phyloP scores from a whole-genome alignment of 2,888 invertebrate genomes.

The Zaprionus bogoriensis region DNA sequence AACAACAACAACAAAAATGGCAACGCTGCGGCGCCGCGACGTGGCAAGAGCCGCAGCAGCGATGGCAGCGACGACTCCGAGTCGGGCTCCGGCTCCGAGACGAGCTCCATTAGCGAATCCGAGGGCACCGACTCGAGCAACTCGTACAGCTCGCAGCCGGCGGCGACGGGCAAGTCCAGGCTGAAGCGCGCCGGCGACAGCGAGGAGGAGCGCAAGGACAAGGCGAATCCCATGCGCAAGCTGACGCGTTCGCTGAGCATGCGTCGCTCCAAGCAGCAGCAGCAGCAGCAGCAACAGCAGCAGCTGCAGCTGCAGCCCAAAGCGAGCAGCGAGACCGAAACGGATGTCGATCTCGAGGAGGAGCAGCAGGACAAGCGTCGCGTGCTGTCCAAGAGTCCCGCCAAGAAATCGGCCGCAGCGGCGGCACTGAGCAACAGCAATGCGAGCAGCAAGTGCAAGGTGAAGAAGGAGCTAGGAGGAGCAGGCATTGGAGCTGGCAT shows the following conservation, averaged over 20 bases:
- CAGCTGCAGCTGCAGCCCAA: conserved; percentile 85
- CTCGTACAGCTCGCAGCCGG: conserved; percentile 56
- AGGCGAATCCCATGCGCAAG: conserved; percentile 84
- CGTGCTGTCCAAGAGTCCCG: conserved; percentile 86
- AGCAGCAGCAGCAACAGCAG: conserved; percentile 86
- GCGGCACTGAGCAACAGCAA: conserved; percentile 63
- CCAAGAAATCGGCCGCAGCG: conserved; percentile 84
- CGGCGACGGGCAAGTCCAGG: conserved; percentile 49
- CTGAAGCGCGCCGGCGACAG: conserved; percentile 50
- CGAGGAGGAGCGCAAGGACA: conserved; percentile 72
- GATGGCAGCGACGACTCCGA: conserved; percentile 78
- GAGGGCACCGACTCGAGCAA: conserved; percentile 69
- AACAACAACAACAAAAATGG: conserved; percentile 11
- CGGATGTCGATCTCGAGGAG: conserved; percentile 79
- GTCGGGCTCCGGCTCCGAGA: conserved; percentile 58
- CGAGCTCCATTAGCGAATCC: conserved; percentile 66
- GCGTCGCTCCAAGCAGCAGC: conserved; percentile 86
- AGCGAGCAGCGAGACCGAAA: conserved; percentile 78
- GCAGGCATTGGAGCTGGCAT: not conserved
- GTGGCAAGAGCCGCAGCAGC: conserved; percentile 67
- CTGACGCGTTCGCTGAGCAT: conserved; percentile 88
- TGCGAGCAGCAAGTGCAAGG: conserved; percentile 82
- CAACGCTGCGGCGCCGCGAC: conserved; percentile 28
- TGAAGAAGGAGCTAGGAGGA: conserved; percentile 70
- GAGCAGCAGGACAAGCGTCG: conserved; percentile 77